Percentiles rank a stretch among this genome's conserved stretches.
Evolutionary conservation across 2,888 invertebrate species (phyloP).

Genomic region (Microctonus aethiopoides): DNA sequence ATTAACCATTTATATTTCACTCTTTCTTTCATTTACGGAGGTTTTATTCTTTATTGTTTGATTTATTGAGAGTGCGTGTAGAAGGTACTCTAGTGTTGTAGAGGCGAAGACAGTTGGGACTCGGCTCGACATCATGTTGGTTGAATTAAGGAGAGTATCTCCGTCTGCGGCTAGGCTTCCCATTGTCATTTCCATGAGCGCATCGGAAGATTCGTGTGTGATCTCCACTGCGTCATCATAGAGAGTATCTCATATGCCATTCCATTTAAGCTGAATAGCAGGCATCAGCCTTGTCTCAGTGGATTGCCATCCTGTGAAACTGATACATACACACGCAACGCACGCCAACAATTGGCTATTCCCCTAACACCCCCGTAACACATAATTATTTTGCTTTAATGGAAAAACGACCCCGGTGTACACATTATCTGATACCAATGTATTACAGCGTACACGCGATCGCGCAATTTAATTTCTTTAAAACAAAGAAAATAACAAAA

Average conservation of each 20-base stretch:
- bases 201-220: conserved; percentile 28
- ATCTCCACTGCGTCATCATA: conserved; percentile 46
- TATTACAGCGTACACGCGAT: conserved; percentile 32
- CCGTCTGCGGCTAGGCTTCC: neutral
- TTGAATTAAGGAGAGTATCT: conserved; percentile 22
- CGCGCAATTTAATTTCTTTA: neutral
- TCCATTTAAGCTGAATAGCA: conserved; percentile 50
- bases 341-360: conserved; percentile 63
- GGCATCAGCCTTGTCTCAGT: conserved; percentile 56
- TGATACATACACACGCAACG: conserved; percentile 68
- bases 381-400: conserved; percentile 1
- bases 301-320: conserved; percentile 65
- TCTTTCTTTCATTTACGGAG: conserved; percentile 43
- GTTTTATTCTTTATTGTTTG: conserved; percentile 53
- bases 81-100: conserved; percentile 65
- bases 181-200: conserved; percentile 27
- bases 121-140: conserved; percentile 45
- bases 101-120: conserved; percentile 56
- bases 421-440: neutral
- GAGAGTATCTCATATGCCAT: conserved; percentile 47
- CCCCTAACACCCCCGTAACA: conserved; percentile 33
- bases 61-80: conserved; percentile 65
- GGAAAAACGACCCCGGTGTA: neutral
- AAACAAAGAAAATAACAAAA: neutral
- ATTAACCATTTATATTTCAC: neutral